Conservation (phyloP, 1,140 invertebrate species). For the Drosophila saltans region DNA sequence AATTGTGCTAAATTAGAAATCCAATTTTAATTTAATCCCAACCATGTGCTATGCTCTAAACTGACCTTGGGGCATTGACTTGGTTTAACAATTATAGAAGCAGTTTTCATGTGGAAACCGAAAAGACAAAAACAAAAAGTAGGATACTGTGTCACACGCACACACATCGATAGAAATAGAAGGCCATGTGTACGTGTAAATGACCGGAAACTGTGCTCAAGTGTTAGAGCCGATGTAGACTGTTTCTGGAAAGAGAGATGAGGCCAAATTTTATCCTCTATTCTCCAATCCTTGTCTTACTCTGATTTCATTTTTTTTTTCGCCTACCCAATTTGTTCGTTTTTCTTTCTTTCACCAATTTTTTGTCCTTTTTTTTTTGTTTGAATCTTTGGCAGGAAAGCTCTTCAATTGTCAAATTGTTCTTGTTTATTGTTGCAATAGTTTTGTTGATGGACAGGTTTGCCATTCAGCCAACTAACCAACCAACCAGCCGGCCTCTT, state of each 20-base stretch:
- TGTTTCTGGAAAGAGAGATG: constrained; percentile 19
- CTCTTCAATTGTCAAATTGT: constrained; percentile 81
- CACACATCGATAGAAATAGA: constrained; percentile 32
- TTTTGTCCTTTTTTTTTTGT: constrained; percentile 18
- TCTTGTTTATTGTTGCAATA: constrained; percentile 81
- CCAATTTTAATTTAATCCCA: constrained; percentile 27
- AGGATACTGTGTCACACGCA: constrained; percentile 72
- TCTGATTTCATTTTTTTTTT: constrained; percentile 5
- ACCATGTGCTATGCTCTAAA: constrained; percentile 37
- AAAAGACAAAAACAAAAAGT: constrained; percentile 75
- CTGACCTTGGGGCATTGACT: constrained; percentile 19
- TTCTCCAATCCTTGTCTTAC: constrained; percentile 4
- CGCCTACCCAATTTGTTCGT: neutral
- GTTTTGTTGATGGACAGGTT: constrained; percentile 78
- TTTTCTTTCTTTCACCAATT: neutral
- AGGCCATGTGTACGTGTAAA: constrained; percentile 73
- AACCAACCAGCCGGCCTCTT: constrained; percentile 11
- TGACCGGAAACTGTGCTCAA: constrained; percentile 80
- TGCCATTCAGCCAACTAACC: constrained; percentile 40
- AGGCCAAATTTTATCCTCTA: constrained; percentile 41
- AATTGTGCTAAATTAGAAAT: constrained; percentile 10
- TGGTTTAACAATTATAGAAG: constrained; percentile 5
- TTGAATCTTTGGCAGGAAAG: constrained; percentile 39
- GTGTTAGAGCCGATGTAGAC: constrained; percentile 43
- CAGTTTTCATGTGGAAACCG: neutral